Evolutionary conservation across 2,888 invertebrate genomes (phyloP), one percentile per base, ranked within the genome.

Genomic region (Dinocampus coccinellae): DNA sequence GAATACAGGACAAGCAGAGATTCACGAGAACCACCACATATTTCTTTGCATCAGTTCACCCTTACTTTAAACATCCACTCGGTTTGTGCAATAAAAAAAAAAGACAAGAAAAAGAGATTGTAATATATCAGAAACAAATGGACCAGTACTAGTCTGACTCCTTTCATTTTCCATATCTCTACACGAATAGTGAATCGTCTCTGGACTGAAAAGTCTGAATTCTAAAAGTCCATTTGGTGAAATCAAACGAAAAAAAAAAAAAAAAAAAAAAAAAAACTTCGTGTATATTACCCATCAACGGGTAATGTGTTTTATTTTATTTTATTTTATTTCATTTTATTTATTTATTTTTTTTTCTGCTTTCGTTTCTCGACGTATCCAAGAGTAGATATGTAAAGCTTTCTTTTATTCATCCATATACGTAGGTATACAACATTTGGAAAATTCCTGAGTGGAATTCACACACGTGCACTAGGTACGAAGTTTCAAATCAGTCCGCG

Each of bases 401-500:
- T 33, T 33, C 7, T 61, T 22, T 39, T 13, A 22, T 22, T 36
- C 22, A 20, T 42, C 11, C 47, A 29, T n/a, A 63, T 24, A 63
- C 16, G 26, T 47, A 63, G n/a, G 61, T 16, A 47, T 20, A 47
- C 47, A 47, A 1, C 20, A 0, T 16, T 6, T 6, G 16, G 13
- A 34, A 47, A 64, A 64, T 33, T 64, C 42, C 65, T 60, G 62
- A 65, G 71, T 67, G 53, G 29, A 72, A 72, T 70, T 65, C 70
- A 62, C 47, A 71, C 70, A 74, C 70, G 67, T 70, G 67, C 58
- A 39, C 63, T 36, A 34, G 39, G 53, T 69, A 68, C 64, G 29
- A 66, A 74, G 70, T 74, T 72, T 68, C 36, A 68, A 72, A 74
- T 74, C 68, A 70, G 52, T n/a, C 47, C n/a, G 47, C 60, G 33